Evolutionary conservation across 2,113 vertebrate genomes (phyloP).

Genomic region (Eptesicus fuscus): DNA sequence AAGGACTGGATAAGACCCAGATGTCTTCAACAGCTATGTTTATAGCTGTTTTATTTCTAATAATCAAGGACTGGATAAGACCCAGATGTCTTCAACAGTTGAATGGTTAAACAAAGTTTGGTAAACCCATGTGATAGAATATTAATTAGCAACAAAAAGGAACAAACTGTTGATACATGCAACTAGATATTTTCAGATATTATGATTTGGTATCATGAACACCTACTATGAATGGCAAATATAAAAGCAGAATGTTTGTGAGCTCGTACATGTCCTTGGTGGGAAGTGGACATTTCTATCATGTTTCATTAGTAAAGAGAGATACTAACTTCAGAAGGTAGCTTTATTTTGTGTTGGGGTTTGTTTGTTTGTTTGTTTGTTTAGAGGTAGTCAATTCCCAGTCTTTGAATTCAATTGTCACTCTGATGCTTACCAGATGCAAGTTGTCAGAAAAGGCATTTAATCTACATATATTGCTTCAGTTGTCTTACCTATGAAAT

Average conservation of each 20-base stretch:
- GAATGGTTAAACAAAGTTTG: neutral
- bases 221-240: neutral
- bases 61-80: neutral
- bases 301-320: neutral
- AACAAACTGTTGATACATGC: neutral
- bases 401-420: neutral
- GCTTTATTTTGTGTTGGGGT: neutral
- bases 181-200: neutral
- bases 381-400: neutral
- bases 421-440: neutral
- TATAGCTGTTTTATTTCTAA: neutral
- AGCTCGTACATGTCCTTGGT: neutral
- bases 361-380: neutral
- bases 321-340: neutral
- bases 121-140: neutral
- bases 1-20: neutral
- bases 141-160: neutral
- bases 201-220: neutral
- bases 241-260: neutral
- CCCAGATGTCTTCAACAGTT: neutral
- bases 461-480: neutral
- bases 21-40: neutral
- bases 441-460: neutral
- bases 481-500: neutral
- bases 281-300: neutral